Evolutionary conservation across 1,140 invertebrate species (phyloP), one percentile per base, ranked within the genome.

Genomic region (Spodoptera frugiperda): DNA sequence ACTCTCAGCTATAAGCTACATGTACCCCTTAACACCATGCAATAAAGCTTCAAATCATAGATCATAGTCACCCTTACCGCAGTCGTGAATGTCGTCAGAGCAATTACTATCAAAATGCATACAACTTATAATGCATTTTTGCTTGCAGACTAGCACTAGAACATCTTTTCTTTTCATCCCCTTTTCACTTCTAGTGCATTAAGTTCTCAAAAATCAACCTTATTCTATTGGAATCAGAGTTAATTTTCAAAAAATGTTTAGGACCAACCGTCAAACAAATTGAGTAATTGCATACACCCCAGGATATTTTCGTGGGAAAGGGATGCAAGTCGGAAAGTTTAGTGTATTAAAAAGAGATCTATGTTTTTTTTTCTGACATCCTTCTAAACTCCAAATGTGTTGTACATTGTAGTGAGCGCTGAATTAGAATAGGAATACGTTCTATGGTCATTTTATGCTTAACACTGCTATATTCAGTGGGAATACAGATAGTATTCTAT

Each of bases 101-200:
- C 9, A 70, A 51, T 53, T 76, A 68, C 17, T 76, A 61, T 46
- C 30, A 21, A 78, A 78, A 17, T 19, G 19, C 49, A 55, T 48
- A 70, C 46, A 33, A 17, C 8, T 12, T 65, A 46, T 39, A 46
- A 10, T 39, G 10, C 33, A 65, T 65, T 65, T 65, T 65, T 48
- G 33, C 30, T 46, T 6, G 12, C 9, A 14, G 15, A 1, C 15
- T 63, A 33, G 2, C 8, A 30, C 14, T 3, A n/a, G 61, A 65
- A 46, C 3, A 39, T 15, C 1, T 46, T 17, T 21, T 4, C 6
- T n/a, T 61, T 70, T 53, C 67, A 70, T 70, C 49, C 67, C 67
- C 15, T 11, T 33, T 9, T 48, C 14, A n/a, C 49, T 53, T 39
- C 21, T 39, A 11, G 5, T 70, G 1, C n/a, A 11, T 59, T 30